phyloP scores from a whole-genome alignment of 2,113 vertebrate genomes.

The Lathamus discolor region DNA sequence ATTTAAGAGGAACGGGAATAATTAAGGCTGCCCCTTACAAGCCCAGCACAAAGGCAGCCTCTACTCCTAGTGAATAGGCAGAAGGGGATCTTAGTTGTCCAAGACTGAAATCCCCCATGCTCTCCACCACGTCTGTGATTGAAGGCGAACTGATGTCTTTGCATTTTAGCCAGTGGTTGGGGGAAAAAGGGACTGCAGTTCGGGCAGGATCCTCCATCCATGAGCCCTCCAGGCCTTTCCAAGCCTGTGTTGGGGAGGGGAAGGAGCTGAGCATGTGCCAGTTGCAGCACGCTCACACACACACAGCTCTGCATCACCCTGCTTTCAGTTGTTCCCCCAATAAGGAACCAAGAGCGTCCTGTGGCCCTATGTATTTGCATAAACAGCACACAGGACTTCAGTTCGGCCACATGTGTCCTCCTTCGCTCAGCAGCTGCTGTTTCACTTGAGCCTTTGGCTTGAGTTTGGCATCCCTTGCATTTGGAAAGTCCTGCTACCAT shows the following conservation, averaged over 20 bases:
- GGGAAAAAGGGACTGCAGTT: neutral
- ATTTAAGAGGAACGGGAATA: constrained; percentile 66
- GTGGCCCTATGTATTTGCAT: neutral
- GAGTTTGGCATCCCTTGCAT: neutral
- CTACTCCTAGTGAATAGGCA: constrained; percentile 37
- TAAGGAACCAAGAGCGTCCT: neutral
- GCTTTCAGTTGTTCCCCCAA: neutral
- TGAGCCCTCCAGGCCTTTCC: neutral
- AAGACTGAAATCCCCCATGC: constrained; percentile 13
- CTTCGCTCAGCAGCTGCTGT: neutral
- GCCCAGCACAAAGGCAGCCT: constrained; percentile 51
- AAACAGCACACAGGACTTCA: neutral
- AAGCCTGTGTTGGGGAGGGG: neutral
- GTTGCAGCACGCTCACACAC: neutral
- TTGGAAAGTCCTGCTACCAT: neutral
- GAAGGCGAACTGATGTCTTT: neutral
- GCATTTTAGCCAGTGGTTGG: neutral
- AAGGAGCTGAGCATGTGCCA: neutral
- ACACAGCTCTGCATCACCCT: neutral
- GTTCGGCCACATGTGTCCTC: neutral
- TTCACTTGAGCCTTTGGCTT: neutral
- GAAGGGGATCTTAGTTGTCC: constrained; percentile 37
- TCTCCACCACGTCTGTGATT: neutral
- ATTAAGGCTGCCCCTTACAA: constrained; percentile 58
- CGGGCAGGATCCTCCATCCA: neutral